Conservation (phyloP, 30 jellyfish, hydroid and myxozoan species). For the Hydractinia echinata region DNA sequence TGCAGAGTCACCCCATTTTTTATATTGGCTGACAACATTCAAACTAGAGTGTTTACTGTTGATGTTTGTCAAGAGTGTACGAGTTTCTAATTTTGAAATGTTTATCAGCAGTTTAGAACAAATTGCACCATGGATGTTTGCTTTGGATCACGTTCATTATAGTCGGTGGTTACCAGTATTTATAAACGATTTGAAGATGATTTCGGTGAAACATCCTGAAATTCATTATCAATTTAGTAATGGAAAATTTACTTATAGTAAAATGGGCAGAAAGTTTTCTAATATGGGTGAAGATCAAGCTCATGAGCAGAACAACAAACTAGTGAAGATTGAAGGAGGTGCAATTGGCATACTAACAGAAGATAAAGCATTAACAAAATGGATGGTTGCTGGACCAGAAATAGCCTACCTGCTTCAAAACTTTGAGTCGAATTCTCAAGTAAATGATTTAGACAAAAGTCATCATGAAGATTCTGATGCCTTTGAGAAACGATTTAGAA, state of each 20-base stretch:
- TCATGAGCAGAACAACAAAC: too few relatives aligned
- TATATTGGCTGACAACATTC: conserved; percentile 3
- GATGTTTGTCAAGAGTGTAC: conserved; percentile 11
- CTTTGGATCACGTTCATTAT: conserved; percentile 5
- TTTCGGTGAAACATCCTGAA: too few relatives aligned
- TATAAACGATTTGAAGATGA: conserved; percentile 8
- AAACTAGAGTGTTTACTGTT: conserved; percentile 8
- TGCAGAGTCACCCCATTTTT: conserved; percentile 5
- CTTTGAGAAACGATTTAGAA: too few relatives aligned
- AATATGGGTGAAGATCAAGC: too few relatives aligned
- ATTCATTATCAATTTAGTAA: not conserved
- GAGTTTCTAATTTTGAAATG: too few relatives aligned
- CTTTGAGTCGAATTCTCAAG: conserved; percentile 1
- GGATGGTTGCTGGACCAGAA: too few relatives aligned
- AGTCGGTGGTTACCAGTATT: conserved; percentile 8
- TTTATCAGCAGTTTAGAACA: not conserved
- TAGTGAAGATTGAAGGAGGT: not conserved
- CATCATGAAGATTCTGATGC: conserved; percentile 9
- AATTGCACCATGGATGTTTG: conserved; percentile 13
- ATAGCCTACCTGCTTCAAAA: conserved; percentile 5
- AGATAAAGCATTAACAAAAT: conserved; percentile 1
- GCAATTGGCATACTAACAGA: conserved; percentile 5
- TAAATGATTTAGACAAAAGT: not conserved
- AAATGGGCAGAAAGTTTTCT: too few relatives aligned
- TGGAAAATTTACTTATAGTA: too few relatives aligned